Conservation (phyloP, 2,888 invertebrate genomes). For the Cephus sareptanus region DNA sequence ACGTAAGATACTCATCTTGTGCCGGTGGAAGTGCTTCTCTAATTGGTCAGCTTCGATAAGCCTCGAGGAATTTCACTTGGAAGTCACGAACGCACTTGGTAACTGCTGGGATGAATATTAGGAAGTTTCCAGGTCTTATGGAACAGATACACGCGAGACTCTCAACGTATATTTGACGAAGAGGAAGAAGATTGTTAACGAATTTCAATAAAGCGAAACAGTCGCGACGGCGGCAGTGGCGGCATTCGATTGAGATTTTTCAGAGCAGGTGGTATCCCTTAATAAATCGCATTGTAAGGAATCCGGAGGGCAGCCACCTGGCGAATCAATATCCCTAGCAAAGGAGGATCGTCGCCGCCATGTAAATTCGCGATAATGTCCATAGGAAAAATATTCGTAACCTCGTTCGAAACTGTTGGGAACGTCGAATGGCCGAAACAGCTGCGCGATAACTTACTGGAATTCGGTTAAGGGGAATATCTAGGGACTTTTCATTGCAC, state of each 20-base stretch:
- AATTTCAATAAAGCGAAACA: not conserved
- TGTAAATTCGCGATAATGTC: not conserved
- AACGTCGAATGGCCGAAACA: not conserved
- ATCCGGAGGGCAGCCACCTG: conserved; percentile 58
- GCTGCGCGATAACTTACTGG: not conserved
- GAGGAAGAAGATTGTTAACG: not conserved
- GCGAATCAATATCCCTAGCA: conserved; percentile 51
- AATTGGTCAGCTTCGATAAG: conserved; percentile 25
- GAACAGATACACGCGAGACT: not conserved
- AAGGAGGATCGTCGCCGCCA: not conserved
- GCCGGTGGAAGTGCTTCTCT: conserved; percentile 35
- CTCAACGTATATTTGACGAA: not conserved
- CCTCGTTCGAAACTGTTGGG: not conserved
- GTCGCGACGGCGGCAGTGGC: not conserved
- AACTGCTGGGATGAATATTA: not conserved
- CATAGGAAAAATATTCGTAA: not conserved
- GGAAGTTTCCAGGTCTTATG: not conserved
- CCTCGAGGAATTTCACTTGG: not conserved
- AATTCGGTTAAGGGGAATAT: not conserved
- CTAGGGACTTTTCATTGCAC: not conserved
- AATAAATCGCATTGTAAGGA: conserved; percentile 63
- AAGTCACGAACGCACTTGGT: not conserved
- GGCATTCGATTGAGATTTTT: conserved; percentile 54
- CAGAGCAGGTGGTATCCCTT: conserved; percentile 56
- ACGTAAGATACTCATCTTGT: conserved; percentile 35